Evolutionary conservation across 23 tunicate genomes (phyloP).

Genomic region (Ascidia mentula): DNA sequence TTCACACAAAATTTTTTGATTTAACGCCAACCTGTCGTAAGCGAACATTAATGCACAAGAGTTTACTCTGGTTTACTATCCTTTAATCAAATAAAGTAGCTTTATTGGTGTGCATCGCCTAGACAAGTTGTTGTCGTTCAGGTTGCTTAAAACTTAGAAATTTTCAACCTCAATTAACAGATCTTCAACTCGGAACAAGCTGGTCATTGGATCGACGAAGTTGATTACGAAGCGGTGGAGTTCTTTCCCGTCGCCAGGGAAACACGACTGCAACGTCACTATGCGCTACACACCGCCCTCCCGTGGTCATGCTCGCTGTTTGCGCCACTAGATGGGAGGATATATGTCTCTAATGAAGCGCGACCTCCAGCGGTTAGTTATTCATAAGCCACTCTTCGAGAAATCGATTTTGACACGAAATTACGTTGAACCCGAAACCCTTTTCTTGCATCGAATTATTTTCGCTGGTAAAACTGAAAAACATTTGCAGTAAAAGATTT

Average conservation of each 20-base stretch:
- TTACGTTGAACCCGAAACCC: too few relatives aligned
- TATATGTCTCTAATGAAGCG: slow-evolving; percentile 49
- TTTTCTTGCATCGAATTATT: too few relatives aligned
- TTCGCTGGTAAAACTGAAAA: too few relatives aligned
- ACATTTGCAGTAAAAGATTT: too few relatives aligned
- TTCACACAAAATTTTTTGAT: not conserved
- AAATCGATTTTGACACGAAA: not conserved
- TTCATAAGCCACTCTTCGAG: not conserved
- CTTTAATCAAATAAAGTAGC: too few relatives aligned
- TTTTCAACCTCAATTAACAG: too few relatives aligned
- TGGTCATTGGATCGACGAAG: slow-evolving; percentile 71
- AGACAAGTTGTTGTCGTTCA: not conserved
- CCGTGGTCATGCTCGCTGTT: slow-evolving; percentile 54
- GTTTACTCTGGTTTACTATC: too few relatives aligned
- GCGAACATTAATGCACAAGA: too few relatives aligned
- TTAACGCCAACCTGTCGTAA: too few relatives aligned
- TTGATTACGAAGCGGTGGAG: slow-evolving; percentile 43
- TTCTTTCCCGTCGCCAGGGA: slow-evolving; percentile 55
- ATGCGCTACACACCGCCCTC: slow-evolving; percentile 6
- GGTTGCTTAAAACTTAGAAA: too few relatives aligned
- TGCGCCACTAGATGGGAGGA: slow-evolving; percentile 38
- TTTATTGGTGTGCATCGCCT: too few relatives aligned
- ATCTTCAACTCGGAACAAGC: slow-evolving; percentile 53
- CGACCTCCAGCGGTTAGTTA: slow-evolving; percentile 51
- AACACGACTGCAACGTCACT: slow-evolving; percentile 27